Base-by-base conservation (phyloP, 2,888 invertebrate genomes). In the Erannis defoliaria region DNA sequence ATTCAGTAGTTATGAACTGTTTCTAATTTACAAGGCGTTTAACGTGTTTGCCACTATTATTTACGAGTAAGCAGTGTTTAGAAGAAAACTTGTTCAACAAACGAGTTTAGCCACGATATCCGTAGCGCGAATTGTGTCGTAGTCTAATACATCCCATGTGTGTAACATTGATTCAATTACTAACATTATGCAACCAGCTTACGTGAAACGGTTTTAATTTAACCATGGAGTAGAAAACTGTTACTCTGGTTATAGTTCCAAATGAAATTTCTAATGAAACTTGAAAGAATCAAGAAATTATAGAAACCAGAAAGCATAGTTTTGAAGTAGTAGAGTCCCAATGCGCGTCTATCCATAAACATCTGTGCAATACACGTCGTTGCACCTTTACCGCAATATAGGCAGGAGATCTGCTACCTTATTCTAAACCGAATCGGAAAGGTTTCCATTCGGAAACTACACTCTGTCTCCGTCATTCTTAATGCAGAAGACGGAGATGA, bases 131-230 rank as follows among this genome's bases (percentile, higher is more conserved):
- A 16, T 33, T 31, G 16, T 49, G 35, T 49, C 49, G 14, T 5
- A 49, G 19, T 54, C 35, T 12, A 43, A 33, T 31, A 54, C 33
- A 12, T 14, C 29, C 38, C 16, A 48, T 48, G 18, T 10, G 42
- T n/a, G 38, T 57, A 57, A 50, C 42, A 35, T 56, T 57, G 49
- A 49, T 43, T 43, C 16, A 57, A 57, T 43, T 50, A 26, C 0
- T 48, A 0, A 19, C 33, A 29, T 57, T 57, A 51, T 37, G 45
- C 43, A 51, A 57, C 35, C 10, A 9, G 8, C 29, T 21, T 26
- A 57, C 37, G 38, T 48, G 16, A 19, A 48, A 48, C 21, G 4
- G 14, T 31, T 48, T 26, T 14, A 56, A 31, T 45, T 33, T 26
- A 16, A 26, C 18, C 18, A 45, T 29, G 10, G 31, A 31, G 29